Evolutionary conservation across 92 coral and sea anemone genomes (phyloP).

Genomic region (Porites divaricata): DNA sequence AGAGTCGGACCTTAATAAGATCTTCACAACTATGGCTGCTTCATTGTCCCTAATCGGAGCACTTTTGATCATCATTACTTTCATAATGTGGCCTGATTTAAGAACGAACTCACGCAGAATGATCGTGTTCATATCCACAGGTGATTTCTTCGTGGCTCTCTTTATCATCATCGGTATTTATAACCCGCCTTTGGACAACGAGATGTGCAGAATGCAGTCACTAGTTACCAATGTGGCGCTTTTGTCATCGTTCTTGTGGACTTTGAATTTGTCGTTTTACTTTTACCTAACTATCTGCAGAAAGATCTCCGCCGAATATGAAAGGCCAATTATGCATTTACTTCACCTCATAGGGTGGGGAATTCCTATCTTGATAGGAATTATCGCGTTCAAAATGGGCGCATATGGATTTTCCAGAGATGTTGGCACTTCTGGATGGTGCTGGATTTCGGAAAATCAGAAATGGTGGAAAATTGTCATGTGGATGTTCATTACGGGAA

Average conservation of each 20-base stretch:
- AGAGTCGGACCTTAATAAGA: neutral
- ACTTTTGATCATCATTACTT: constrained; percentile 52
- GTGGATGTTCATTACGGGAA: constrained; percentile 92
- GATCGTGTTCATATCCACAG: constrained; percentile 67
- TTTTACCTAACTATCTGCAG: constrained; percentile 70
- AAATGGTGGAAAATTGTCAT: constrained; percentile 13
- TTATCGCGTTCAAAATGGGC: constrained; percentile 35
- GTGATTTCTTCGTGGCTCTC: constrained; percentile 60
- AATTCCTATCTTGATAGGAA: constrained; percentile 65
- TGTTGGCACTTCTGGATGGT: constrained; percentile 83
- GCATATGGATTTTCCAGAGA: constrained; percentile 59
- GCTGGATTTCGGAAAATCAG: constrained; percentile 70
- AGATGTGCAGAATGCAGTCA: constrained; percentile 54
- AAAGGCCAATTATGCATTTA: constrained; percentile 57
- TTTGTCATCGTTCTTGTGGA: constrained; percentile 94
- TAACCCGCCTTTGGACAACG: neutral
- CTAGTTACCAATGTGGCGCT: constrained; percentile 71
- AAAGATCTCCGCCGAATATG: constrained; percentile 56
- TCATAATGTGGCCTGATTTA: constrained; percentile 60
- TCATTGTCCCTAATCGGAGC: constrained; percentile 66
- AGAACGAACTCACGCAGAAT: constrained; percentile 65
- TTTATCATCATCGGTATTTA: constrained; percentile 18
- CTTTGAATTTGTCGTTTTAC: constrained; percentile 69
- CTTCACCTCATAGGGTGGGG: constrained; percentile 88
- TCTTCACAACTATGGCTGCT: constrained; percentile 4